Evolutionary conservation across 2,113 vertebrate genomes (phyloP), one percentile per base, ranked within the genome.

Genomic region (Regulus satrapa): DNA sequence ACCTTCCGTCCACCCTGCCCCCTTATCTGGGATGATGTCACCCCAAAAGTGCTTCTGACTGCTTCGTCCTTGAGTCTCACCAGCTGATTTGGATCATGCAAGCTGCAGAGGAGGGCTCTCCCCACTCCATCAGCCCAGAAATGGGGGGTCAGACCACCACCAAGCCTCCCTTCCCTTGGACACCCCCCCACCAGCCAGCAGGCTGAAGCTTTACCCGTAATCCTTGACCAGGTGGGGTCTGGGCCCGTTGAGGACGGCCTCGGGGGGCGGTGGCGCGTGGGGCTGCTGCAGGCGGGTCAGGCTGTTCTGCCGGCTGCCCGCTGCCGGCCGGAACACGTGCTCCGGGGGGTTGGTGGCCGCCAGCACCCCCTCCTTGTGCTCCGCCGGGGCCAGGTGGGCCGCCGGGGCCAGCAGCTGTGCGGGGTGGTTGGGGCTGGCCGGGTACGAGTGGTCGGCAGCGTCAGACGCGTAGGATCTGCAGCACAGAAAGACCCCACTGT

Each of bases 351-450:
- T 98, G 45, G 93, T 18, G 34, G 98, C 95, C 6, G 95, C 97
- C 43, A 97, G 36, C 36, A 97, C 92, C 8, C 97, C 97, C 43
- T 98, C 98, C 87, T 98, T 98, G 95, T 97, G 98, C 81, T 99
- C 98, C 0, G 97, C 75, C 0, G 98, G 86, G 54, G 82, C 85
- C 88, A 96, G 97, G 94, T 98, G 98, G 67, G 98, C 92, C 13
- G 85, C 97, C 11, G 97, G 97, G 59, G 97, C 93, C 69, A 95
- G 95, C 82, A 96, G 98, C 92, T 98, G 97, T 2, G 98, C 95
- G 1, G 98, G 98, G 92, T 99, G 98, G 97, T 98, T 99, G 91
- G 99, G 99, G 89, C 99, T 99, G 21, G 98, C 98, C 0, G 98
- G 99, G 97, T 99, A 99, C 0, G 98, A 98, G 95, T 97, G 98